Percentiles rank a stretch among this genome's conserved stretches.
These are phyloP conservation scores for Parapristionchus giblindavisi DNA, from an alignment of 2,888 invertebrate species.

Conservation along the genomic window DNA sequence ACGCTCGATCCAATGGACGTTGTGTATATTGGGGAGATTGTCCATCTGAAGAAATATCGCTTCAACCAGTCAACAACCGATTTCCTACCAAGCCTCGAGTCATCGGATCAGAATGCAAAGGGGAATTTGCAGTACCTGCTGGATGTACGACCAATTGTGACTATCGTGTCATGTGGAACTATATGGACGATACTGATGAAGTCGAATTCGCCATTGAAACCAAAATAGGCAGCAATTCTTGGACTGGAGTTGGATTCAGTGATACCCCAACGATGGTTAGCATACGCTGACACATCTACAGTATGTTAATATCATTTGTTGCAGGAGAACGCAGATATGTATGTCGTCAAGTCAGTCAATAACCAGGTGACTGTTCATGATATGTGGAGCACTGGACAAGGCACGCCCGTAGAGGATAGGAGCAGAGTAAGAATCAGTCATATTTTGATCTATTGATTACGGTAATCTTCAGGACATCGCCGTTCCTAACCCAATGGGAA, in stretches of 20 bases:
- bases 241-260: conserved; percentile 69
- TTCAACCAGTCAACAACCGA: background rate
- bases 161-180: conserved; percentile 64
- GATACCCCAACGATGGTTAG: conserved; percentile 60
- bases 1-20: conserved; percentile 55
- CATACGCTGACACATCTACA: background rate
- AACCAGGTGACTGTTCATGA: conserved; percentile 62
- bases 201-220: conserved; percentile 69
- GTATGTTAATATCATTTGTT: conserved; percentile 24
- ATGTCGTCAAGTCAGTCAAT: conserved; percentile 60
- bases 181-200: conserved; percentile 63
- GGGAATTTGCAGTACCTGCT: conserved; percentile 67
- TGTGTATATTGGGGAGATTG: conserved; percentile 69
- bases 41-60: conserved; percentile 42
- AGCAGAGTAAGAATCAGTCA: conserved; percentile 24
- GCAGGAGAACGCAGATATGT: conserved; percentile 64
- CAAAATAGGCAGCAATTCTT: conserved; percentile 58
- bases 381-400: conserved; percentile 54
- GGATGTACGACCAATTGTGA: conserved; percentile 64
- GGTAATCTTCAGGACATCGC: conserved; percentile 30
- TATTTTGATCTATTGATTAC: conserved; percentile 27
- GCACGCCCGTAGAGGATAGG: conserved; percentile 45
- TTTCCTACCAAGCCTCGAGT: conserved; percentile 12
- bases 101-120: conserved; percentile 42
- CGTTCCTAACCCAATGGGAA: conserved; percentile 48